These are phyloP conservation scores for Tethea ocularis DNA, from an alignment of 2,888 invertebrate genomes.

Conservation along the genomic window DNA sequence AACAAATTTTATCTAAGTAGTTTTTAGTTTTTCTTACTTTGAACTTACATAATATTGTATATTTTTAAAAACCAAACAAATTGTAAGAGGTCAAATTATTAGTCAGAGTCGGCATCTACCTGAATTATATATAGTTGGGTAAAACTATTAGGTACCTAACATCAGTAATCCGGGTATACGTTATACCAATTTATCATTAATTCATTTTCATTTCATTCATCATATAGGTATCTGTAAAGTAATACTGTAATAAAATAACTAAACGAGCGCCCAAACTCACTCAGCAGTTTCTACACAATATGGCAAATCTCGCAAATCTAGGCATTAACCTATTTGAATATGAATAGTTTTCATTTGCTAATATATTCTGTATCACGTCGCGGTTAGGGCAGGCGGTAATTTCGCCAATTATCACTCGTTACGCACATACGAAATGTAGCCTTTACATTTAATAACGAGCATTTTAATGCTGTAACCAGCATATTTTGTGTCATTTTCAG, in stretches of 20 bases:
- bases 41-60: too few species aligned
- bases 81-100: too few species aligned
- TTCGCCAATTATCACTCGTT: constrained; percentile 6
- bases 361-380: constrained; percentile 5
- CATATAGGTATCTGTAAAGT: too few species aligned
- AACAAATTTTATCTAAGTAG: too few species aligned
- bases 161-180: too few species aligned
- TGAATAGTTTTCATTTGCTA: constrained; percentile 5
- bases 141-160: too few species aligned
- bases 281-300: background rate
- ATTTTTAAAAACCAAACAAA: too few species aligned
- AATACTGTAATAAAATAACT: background rate
- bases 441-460: background rate
- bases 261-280: background rate
- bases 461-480: background rate
- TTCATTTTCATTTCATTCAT: too few species aligned
- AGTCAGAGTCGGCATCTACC: too few species aligned
- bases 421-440: background rate
- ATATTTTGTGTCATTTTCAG: background rate
- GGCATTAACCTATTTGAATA: background rate
- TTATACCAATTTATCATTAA: too few species aligned
- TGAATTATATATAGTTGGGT: too few species aligned
- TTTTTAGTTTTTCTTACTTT: too few species aligned
- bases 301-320: background rate
- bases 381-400: constrained; percentile 4